Evolutionary conservation across 2,797 vertebrate species (phyloP).

Genomic region (Rhinatrema bivittatum): DNA sequence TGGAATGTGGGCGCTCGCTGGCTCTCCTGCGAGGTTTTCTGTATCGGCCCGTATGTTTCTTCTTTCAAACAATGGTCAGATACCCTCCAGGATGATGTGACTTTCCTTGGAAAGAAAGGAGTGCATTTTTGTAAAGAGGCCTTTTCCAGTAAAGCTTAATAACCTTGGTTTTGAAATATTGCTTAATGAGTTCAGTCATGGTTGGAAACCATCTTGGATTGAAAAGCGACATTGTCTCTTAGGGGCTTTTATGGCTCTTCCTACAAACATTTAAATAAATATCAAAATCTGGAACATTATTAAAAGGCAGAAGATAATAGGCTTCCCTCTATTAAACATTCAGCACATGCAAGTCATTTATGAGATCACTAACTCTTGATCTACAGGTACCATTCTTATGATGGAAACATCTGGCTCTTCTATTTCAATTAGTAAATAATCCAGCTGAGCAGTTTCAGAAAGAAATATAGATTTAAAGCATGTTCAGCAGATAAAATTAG

Average conservation of each 20-base stretch:
- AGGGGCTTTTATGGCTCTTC: constrained; percentile 28
- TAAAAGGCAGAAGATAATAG: too few relatives aligned
- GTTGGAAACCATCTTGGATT: constrained; percentile 33
- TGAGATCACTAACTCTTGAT: constrained; percentile 22
- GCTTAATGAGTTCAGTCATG: constrained; percentile 36
- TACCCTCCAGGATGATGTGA: constrained; percentile 23
- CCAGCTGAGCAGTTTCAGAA: constrained; percentile 16
- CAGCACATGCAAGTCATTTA: constrained; percentile 25
- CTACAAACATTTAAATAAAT: constrained; percentile 19
- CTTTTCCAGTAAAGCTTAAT: too few relatives aligned
- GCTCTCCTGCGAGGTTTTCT: too few relatives aligned
- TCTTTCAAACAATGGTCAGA: constrained; percentile 29
- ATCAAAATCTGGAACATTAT: constrained; percentile 25
- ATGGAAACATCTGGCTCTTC: constrained; percentile 41
- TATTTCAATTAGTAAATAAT: constrained; percentile 39
- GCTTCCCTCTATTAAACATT: too few relatives aligned
- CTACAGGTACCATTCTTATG: constrained; percentile 36
- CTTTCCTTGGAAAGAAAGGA: constrained; percentile 21
- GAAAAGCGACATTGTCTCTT: constrained; percentile 36
- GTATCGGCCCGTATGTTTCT: too few relatives aligned
- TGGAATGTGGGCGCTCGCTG: too few relatives aligned
- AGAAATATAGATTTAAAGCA: constrained; percentile 11
- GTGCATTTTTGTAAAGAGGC: constrained; percentile 16
- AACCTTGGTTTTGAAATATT: constrained; percentile 27
- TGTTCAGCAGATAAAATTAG: constrained; percentile 17